Conservation (phyloP, 2,888 invertebrate genomes). For the Megaustenia siamemsis region DNA sequence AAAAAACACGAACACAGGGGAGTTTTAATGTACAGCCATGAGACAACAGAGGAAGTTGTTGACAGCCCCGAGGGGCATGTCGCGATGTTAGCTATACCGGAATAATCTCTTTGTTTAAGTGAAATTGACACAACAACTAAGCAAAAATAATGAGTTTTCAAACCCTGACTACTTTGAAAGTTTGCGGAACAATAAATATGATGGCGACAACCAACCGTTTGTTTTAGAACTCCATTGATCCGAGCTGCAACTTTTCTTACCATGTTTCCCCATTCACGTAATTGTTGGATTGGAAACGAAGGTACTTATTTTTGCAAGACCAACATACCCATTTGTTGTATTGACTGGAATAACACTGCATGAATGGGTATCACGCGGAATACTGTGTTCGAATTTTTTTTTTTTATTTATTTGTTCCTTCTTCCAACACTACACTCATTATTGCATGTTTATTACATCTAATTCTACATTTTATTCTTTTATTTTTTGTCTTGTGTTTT, state of each 20-base stretch:
- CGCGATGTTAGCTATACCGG: neutral
- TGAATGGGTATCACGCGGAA: neutral
- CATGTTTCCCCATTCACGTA: neutral
- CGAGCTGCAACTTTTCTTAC: neutral
- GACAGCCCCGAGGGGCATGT: conserved; percentile 10
- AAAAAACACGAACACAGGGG: neutral
- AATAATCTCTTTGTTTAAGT: conserved; percentile 14
- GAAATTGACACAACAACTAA: conserved; percentile 13
- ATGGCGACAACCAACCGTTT: neutral
- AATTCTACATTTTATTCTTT: no score
- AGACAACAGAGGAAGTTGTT: neutral
- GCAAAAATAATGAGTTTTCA: neutral
- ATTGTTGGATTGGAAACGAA: conserved; percentile 15
- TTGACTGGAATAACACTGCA: neutral
- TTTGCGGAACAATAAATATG: conserved; percentile 9
- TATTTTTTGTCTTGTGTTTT: no score
- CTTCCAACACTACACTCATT: no score
- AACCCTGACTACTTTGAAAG: conserved; percentile 1
- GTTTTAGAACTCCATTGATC: neutral
- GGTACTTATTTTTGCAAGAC: neutral
- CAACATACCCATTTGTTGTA: neutral
- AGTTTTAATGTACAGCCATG: neutral
- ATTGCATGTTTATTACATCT: no score
- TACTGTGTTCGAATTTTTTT: neutral
- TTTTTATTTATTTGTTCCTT: no score